These are phyloP conservation scores for Ianthella basta DNA, from an alignment of 37 sponge, comb jelly and placozoan species.

Conservation along the genomic window DNA sequence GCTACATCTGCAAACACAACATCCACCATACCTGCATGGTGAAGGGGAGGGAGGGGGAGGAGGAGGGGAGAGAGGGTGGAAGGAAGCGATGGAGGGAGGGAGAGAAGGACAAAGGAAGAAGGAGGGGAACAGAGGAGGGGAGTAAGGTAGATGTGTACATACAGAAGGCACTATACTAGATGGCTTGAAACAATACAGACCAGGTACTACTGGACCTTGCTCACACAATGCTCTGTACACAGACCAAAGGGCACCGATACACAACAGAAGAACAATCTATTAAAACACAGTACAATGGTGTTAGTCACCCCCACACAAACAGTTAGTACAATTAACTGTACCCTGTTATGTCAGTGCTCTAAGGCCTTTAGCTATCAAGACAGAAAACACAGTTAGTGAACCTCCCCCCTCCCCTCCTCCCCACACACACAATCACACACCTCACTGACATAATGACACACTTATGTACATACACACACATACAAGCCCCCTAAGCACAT, in stretches of 20 bases:
- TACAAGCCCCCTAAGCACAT: background rate
- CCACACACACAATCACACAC: too few relatives aligned
- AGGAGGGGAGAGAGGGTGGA: background rate
- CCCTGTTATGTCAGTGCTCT: too few relatives aligned
- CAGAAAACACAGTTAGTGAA: too few relatives aligned
- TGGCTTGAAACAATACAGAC: background rate
- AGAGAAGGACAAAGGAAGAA: background rate
- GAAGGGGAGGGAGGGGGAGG: background rate
- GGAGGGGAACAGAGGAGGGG: background rate
- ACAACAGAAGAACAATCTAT: too few relatives aligned
- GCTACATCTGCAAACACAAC: constrained; percentile 98
- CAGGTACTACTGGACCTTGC: background rate
- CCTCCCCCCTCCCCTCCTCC: too few relatives aligned
- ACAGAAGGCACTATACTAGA: background rate
- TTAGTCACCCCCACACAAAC: too few relatives aligned
- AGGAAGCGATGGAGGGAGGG: background rate
- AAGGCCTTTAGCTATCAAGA: too few relatives aligned
- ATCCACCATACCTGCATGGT: constrained; percentile 93
- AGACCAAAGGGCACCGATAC: too few relatives aligned
- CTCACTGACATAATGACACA: too few relatives aligned
- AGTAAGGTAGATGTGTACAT: background rate
- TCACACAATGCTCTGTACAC: too few relatives aligned
- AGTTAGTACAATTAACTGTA: too few relatives aligned
- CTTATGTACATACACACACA: background rate
- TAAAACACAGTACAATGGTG: too few relatives aligned